A percentile compares a stretch with the other conserved stretches of the same genome.
Conservation (phyloP, 2,888 invertebrate genomes). For the Heteromyza rotundicornis region DNA sequence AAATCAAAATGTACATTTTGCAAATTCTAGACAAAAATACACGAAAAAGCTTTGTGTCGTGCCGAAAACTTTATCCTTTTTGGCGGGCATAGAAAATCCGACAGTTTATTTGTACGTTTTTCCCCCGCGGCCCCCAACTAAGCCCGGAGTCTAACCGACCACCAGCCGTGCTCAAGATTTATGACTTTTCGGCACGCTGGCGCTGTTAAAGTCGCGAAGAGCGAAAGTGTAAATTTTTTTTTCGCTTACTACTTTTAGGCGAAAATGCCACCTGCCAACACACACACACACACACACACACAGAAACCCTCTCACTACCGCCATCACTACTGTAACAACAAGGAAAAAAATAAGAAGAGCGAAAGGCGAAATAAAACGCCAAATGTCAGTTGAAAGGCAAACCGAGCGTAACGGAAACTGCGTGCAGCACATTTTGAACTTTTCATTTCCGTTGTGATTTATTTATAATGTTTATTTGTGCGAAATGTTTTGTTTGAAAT, state of each 20-base stretch:
- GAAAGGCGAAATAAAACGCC: slow-evolving; percentile 8
- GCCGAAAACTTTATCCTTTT: slow-evolving; percentile 1
- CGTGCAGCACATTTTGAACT: neutral
- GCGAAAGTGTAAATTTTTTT: slow-evolving; percentile 1
- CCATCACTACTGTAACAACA: no score
- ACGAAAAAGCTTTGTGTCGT: neutral
- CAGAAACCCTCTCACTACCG: no score
- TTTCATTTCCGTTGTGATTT: slow-evolving; percentile 8
- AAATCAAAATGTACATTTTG: slow-evolving; percentile 6
- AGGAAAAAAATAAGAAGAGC: no score
- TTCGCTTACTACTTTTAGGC: neutral
- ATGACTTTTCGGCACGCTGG: slow-evolving; percentile 35
- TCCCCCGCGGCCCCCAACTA: no score
- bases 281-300: no score
- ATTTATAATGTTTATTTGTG: neutral
- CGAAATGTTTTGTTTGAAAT: neutral
- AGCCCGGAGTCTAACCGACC: slow-evolving; percentile 19
- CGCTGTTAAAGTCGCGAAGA: neutral
- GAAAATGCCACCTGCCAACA: slow-evolving; percentile 2
- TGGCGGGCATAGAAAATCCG: slow-evolving; percentile 1
- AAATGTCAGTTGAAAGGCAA: neutral
- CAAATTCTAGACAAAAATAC: neutral
- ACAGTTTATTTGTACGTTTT: neutral
- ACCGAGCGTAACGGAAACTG: neutral
- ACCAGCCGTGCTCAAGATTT: slow-evolving; percentile 39